A percentile compares a stretch with the other conserved stretches of the same genome.
phyloP scores from a whole-genome alignment of 1,140 invertebrate genomes.

The Aphis craccivora region DNA sequence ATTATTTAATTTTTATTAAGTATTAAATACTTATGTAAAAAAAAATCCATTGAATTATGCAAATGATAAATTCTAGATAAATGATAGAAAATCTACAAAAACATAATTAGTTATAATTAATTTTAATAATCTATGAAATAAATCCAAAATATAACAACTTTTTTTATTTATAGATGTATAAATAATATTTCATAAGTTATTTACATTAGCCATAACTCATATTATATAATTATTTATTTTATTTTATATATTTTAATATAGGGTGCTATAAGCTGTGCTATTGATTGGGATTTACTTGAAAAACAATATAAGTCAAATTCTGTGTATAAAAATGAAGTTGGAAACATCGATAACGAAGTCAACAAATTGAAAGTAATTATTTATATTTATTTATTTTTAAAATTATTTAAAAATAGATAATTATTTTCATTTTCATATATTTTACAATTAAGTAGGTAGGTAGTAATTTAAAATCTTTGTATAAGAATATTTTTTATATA shows the following conservation, averaged over 20 bases:
- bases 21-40: too few relatives aligned
- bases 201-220: neutral
- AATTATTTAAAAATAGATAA: too few relatives aligned
- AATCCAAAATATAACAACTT: neutral
- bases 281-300: conserved; percentile 92
- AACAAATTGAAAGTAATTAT: conserved; percentile 60
- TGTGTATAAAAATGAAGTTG: conserved; percentile 80
- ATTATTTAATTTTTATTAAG: too few relatives aligned
- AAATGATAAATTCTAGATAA: neutral
- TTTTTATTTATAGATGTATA: neutral
- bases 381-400: neutral
- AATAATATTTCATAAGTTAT: neutral
- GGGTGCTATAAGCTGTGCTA: conserved; percentile 93
- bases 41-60: too few relatives aligned
- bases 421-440: neutral
- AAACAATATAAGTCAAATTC: conserved; percentile 87
- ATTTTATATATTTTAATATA: conserved; percentile 64
- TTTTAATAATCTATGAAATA: neutral
- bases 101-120: neutral
- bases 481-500: neutral
- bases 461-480: neutral
- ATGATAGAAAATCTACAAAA: neutral
- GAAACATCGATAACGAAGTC: conserved; percentile 79
- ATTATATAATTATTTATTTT: neutral
- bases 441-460: too few relatives aligned